Conservation (phyloP, 2,113 vertebrate genomes). For the Rhegmatorhina hoffmannsi region DNA sequence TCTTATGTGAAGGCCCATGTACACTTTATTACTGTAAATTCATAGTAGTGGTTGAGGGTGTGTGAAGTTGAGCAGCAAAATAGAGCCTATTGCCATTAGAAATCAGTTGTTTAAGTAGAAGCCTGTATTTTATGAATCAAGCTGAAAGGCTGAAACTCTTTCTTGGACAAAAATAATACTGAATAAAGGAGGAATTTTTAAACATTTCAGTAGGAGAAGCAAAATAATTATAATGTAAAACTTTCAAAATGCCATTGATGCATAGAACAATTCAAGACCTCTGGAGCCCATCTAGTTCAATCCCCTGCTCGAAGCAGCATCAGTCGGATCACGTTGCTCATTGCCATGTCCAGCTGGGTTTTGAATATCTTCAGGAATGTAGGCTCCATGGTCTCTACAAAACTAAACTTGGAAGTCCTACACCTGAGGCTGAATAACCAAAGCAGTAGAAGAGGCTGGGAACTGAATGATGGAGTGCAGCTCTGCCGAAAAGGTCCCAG, state of each 20-base stretch:
- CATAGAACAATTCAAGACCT: background rate
- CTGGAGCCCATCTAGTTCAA: background rate
- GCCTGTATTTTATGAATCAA: background rate
- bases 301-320: background rate
- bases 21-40: background rate
- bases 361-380: background rate
- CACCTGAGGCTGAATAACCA: background rate
- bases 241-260: background rate
- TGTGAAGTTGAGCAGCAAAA: background rate
- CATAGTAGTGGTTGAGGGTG: background rate
- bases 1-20: background rate
- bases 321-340: background rate
- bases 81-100: background rate
- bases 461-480: background rate
- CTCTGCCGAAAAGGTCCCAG: accelerated
- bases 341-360: background rate
- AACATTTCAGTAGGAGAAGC: background rate
- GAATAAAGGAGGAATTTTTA: background rate
- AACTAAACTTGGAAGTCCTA: background rate
- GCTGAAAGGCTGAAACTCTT: background rate
- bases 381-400: background rate
- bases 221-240: background rate
- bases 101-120: background rate
- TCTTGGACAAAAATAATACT: background rate
- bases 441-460: background rate